phyloP scores from a whole-genome alignment of 1,140 invertebrate species.

The Dolichoris vasculosae region DNA sequence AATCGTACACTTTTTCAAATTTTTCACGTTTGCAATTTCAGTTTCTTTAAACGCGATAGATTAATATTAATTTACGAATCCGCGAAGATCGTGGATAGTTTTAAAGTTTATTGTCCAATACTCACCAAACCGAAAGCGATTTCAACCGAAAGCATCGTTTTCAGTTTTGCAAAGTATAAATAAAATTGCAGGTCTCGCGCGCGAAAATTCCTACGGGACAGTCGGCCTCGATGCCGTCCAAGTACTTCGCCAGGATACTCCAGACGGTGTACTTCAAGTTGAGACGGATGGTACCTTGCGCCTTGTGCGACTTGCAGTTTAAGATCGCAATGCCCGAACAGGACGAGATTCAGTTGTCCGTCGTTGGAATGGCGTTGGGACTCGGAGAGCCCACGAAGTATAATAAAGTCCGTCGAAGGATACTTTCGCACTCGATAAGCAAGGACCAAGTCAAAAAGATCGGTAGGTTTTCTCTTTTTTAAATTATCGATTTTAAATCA shows the following conservation, averaged over 20 bases:
- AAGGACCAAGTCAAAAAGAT: constrained; percentile 69
- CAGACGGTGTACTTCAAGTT: constrained; percentile 91
- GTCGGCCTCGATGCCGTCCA: constrained; percentile 71
- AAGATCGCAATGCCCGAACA: constrained; percentile 87
- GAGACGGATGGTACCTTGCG: constrained; percentile 87
- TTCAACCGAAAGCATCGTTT: too few species aligned
- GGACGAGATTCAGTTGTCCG: constrained; percentile 92
- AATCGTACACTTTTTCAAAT: too few species aligned
- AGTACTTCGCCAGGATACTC: constrained; percentile 81
- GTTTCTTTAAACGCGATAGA: too few species aligned
- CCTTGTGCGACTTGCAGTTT: constrained; percentile 86
- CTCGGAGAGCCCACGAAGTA: constrained; percentile 77
- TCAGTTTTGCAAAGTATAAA: too few species aligned
- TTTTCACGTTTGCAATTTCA: too few species aligned
- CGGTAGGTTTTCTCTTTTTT: constrained; percentile 54
- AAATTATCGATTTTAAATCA: neutral
- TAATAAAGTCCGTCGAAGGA: constrained; percentile 69
- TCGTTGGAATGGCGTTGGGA: constrained; percentile 84
- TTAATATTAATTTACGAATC: too few species aligned
- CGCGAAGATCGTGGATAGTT: too few species aligned
- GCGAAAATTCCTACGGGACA: constrained; percentile 79
- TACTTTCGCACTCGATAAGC: constrained; percentile 62
- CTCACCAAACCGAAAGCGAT: too few species aligned
- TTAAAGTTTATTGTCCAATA: too few species aligned
- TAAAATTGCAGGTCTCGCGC: constrained; percentile 80